These are phyloP conservation scores for Oegoconia quadripuncta DNA, from an alignment of 2,888 invertebrate species.

Conservation along the genomic window DNA sequence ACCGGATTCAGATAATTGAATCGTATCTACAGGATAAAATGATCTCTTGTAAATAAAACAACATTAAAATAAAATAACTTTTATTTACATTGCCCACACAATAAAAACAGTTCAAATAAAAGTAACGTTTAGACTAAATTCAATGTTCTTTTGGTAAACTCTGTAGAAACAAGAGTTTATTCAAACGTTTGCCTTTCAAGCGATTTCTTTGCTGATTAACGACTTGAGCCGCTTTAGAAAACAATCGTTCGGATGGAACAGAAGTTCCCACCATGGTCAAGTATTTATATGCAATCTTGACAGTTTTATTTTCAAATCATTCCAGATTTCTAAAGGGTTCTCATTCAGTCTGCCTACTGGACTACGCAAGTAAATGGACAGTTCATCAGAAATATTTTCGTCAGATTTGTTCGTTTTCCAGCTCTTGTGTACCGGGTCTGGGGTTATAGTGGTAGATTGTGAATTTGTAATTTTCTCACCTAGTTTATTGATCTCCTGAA, in stretches of 20 bases:
- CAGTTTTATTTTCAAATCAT: constrained; percentile 22
- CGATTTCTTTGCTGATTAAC: constrained; percentile 22
- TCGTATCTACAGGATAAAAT: too few relatives aligned
- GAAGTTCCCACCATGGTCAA: constrained; percentile 21
- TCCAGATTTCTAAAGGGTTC: constrained; percentile 24
- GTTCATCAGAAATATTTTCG: constrained; percentile 22
- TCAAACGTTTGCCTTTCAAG: constrained; percentile 21
- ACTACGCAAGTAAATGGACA: constrained; percentile 24
- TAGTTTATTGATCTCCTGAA: background rate
- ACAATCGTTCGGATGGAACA: too few relatives aligned
- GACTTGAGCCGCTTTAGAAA: too few relatives aligned
- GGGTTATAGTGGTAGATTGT: too few relatives aligned
- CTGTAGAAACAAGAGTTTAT: constrained; percentile 21
- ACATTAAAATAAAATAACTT: too few relatives aligned
- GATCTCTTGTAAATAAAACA: too few relatives aligned
- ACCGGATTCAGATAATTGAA: too few relatives aligned
- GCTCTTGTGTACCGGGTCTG: background rate
- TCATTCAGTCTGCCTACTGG: constrained; percentile 25
- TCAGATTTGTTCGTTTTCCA: constrained; percentile 22
- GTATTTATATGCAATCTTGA: constrained; percentile 23
- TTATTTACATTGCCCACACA: too few relatives aligned
- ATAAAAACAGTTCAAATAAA: background rate
- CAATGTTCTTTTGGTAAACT: constrained; percentile 16
- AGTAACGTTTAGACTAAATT: constrained; percentile 5
- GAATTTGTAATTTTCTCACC: too few relatives aligned